Percentiles rank a stretch among this genome's conserved stretches.
Conservation (phyloP, 2,797 vertebrate genomes). For the Tolypeutes matacus region DNA sequence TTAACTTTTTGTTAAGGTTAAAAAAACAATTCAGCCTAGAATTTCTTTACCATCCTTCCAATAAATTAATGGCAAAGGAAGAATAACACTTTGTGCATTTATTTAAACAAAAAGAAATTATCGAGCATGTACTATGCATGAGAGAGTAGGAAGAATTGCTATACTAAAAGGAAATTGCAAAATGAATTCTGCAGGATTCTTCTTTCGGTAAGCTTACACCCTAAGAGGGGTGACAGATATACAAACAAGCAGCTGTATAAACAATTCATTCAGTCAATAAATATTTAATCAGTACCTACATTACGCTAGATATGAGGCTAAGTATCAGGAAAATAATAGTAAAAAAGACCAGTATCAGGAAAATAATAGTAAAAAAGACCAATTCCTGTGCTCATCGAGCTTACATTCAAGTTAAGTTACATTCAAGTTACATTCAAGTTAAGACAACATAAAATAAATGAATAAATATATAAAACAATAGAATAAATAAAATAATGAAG, state of each 20-base stretch:
- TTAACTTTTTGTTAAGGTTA: background rate
- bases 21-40: background rate
- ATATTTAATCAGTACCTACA: background rate
- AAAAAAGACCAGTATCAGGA: background rate
- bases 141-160: background rate
- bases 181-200: background rate
- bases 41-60: conserved; percentile 11
- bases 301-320: background rate
- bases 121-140: background rate
- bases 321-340: background rate
- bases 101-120: background rate
- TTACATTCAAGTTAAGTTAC: background rate
- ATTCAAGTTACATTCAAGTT: background rate
- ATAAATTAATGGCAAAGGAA: background rate
- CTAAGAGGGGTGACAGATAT: background rate
- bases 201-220: background rate
- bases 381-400: background rate
- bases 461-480: background rate
- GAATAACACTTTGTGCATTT: background rate
- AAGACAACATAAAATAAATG: background rate
- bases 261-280: background rate
- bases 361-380: background rate
- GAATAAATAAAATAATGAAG: background rate
- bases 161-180: background rate
- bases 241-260: background rate